phyloP scores from a whole-genome alignment of 2,797 vertebrate species.

The Luscinia luscinia region DNA sequence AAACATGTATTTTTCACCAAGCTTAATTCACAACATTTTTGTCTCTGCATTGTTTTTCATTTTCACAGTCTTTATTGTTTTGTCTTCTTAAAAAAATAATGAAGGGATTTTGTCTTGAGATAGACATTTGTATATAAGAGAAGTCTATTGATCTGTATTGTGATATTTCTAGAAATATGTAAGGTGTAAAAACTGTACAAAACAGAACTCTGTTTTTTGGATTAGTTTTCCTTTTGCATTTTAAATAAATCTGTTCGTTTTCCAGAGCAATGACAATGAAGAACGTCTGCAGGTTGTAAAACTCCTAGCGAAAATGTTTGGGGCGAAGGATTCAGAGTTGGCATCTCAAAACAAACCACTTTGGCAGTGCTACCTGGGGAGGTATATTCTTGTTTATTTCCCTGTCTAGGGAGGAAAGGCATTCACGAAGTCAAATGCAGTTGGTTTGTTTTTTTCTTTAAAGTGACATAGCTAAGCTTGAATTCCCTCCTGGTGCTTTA shows the following conservation, averaged over 20 bases:
- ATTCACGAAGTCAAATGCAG: not conserved
- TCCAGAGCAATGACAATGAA: constrained; percentile 98
- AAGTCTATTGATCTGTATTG: not conserved
- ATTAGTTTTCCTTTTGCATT: not conserved
- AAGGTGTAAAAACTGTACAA: not conserved
- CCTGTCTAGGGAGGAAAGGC: not conserved
- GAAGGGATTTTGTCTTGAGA: not conserved
- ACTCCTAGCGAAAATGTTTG: constrained; percentile 99
- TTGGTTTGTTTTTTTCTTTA: not conserved
- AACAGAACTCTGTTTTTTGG: not conserved
- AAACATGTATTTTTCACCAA: not conserved
- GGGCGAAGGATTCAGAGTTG: constrained; percentile 96
- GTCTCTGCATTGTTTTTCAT: not conserved
- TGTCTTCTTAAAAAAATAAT: not conserved
- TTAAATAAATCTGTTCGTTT: not conserved
- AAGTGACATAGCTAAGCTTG: not conserved
- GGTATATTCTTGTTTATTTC: constrained; percentile 76
- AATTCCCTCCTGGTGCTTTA: not conserved
- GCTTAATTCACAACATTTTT: not conserved
- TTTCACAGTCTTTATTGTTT: not conserved
- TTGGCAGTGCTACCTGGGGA: constrained; percentile 98
- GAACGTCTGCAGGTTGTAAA: constrained; percentile 97
- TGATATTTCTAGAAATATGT: not conserved
- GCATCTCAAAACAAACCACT: constrained; percentile 97
- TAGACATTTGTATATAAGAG: not conserved